Percentiles rank a stretch among this genome's conserved stretches.
phyloP scores from a whole-genome alignment of 1,140 invertebrate species.

The Bombus haemorrhoidalis region DNA sequence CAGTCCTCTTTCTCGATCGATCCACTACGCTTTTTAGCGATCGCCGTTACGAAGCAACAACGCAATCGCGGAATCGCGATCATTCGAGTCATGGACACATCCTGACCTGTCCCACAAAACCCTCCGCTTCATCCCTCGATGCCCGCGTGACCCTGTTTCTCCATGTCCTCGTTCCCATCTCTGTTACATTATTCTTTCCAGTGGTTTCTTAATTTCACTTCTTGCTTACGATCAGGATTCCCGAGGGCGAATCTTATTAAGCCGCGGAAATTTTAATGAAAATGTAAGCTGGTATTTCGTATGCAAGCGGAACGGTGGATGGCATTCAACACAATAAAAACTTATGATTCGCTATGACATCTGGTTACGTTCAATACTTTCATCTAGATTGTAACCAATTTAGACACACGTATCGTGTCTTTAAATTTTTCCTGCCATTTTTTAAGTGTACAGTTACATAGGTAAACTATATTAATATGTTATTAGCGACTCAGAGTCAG shows the following conservation, averaged over 20 bases:
- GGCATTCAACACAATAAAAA: neutral
- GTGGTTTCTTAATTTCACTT: conserved; percentile 22
- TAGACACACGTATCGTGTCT: too few species aligned
- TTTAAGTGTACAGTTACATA: too few species aligned
- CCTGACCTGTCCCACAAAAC: conserved; percentile 41
- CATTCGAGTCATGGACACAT: neutral
- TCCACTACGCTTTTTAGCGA: too few species aligned
- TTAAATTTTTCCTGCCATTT: too few species aligned
- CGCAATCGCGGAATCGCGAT: conserved; percentile 9
- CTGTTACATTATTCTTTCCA: conserved; percentile 24
- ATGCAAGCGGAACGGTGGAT: neutral
- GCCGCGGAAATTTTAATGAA: neutral
- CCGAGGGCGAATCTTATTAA: neutral
- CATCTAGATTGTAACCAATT: too few species aligned
- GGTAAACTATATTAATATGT: too few species aligned
- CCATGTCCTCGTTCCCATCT: neutral
- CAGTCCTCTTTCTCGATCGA: neutral
- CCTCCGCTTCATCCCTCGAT: neutral
- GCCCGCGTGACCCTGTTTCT: conserved; percentile 48
- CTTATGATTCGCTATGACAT: neutral
- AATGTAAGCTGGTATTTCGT: neutral
- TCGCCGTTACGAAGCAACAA: neutral
- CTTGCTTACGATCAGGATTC: conserved; percentile 1
- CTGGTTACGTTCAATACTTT: too few species aligned
- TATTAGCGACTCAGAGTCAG: too few species aligned